Conservation (phyloP, 2,113 vertebrate genomes). For the Phoxinus phoxinus region DNA sequence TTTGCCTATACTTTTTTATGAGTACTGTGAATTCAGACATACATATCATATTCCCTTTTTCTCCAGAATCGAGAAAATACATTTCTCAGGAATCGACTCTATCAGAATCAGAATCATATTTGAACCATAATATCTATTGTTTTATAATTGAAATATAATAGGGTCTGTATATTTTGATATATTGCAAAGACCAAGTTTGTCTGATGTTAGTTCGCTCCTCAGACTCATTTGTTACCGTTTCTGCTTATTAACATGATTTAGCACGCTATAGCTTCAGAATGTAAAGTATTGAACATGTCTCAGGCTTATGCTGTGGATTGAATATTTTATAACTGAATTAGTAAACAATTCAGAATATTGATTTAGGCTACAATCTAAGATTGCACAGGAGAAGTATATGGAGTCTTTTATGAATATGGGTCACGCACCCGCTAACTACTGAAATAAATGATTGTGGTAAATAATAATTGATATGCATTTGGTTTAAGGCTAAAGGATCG, state of each 20-base stretch:
- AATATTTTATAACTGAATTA: neutral
- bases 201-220: neutral
- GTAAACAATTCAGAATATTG: neutral
- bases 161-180: neutral
- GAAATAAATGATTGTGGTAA: neutral
- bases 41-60: no score
- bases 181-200: neutral
- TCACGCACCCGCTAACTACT: neutral
- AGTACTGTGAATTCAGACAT: no score
- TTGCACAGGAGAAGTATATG: neutral
- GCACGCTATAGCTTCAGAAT: neutral
- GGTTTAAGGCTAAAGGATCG: neutral
- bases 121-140: neutral
- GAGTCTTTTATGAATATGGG: neutral
- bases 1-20: no score
- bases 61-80: neutral
- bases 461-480: neutral
- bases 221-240: neutral
- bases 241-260: neutral
- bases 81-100: neutral
- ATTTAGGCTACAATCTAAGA: neutral
- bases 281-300: neutral
- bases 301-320: neutral
- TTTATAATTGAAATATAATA: no score
- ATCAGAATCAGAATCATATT: neutral